Evolutionary conservation across 2,888 invertebrate genomes (phyloP), one percentile per base, ranked within the genome.

Genomic region (Mesochorus sp.): DNA sequence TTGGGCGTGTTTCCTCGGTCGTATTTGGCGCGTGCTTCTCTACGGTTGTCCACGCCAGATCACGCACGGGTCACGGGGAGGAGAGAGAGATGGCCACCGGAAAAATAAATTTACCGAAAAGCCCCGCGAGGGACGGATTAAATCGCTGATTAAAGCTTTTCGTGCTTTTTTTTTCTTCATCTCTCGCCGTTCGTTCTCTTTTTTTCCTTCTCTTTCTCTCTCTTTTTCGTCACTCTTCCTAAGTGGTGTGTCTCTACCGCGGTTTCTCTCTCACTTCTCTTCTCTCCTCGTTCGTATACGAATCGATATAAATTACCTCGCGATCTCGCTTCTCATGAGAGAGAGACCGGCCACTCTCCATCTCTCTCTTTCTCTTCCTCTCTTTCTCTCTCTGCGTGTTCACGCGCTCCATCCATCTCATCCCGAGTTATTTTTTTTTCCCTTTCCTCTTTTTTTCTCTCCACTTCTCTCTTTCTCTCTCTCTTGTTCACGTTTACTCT

Each of bases 131-230:
- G 79, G 76, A 84, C 84, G 85, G 87, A 90, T 90, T 87, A 88
- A 89, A 90, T 89, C 84, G 85, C 85, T 90, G 88, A 90, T 90
- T 89, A 90, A 87, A 87, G 86, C 86, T 84, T 80, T 80, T 76
- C 62, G 51, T 44, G 12, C 28, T 66, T 39, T 59, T 42, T 62
- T 49, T 34, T 37, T 26, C n/a, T 55, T 42, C 34, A 42, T 10
- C n/a, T 53, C 62, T 66, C 53, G 14, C 19, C 14, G n/a, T 47
- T 55, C 6, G 5, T 34, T 51, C 24, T 10, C 44, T 71, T 59
- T 47, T 24, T 39, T 17, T 34, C 53, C 34, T 47, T 62, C 28
- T 70, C 39, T 19, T 19, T 39, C 55, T 49, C 42, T 47, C 57
- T 49, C n/a, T 71, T 55, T 76, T 64, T 66, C 62, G 67, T 68